Evolutionary conservation across 1,140 invertebrate species (phyloP), one percentile per base, ranked within the genome.

Genomic region (Ceratoteleas bidentatus): DNA sequence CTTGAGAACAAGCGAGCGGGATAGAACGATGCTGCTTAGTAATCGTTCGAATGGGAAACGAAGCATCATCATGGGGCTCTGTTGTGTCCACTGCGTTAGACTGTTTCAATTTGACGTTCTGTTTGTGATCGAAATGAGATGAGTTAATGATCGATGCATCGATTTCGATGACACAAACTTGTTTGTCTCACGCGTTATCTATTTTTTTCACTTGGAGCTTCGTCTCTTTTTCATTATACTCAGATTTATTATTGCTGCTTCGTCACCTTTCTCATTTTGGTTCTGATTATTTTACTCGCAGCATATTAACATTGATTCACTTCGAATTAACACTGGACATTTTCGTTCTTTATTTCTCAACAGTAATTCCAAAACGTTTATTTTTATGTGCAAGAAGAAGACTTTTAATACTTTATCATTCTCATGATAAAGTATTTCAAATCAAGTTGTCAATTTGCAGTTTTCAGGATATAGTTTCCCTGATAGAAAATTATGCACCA

Each of bases 91-190:
- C 72, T 61, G 70, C 69, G 62, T 68, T 74, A 43, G 68, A 76
- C 76, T 80, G 83, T 80, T 69, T 80, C 80, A 77, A 85, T 85
- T 81, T 69, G 76, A 80, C 43, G 64, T 83, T 83, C 83, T 66
- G 80, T 85, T 83, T 85, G 80, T 83, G 72, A 85, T 85, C 50
- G 68, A 69, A 81, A 75, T 69, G 70, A 53, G 80, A 81, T 85
- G 83, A 85, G 72, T 85, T 75, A 78, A 84, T 74, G 78, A 81
- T 81, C 83, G 76, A 85, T 81, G 76, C 81, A 84, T 84, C 70
- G 70, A 84, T 76, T 73, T 77, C 57, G 66, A 80, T 73, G 66
- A 83, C 81, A 76, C 76, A 66, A 74, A 83, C 70, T 83, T 69
- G 74, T 77, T 82, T 82, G 80, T 70, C 75, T 83, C 81, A 61